Evolutionary conservation across 2,113 vertebrate genomes (phyloP).

Genomic region (Sinosuthora webbiana): DNA sequence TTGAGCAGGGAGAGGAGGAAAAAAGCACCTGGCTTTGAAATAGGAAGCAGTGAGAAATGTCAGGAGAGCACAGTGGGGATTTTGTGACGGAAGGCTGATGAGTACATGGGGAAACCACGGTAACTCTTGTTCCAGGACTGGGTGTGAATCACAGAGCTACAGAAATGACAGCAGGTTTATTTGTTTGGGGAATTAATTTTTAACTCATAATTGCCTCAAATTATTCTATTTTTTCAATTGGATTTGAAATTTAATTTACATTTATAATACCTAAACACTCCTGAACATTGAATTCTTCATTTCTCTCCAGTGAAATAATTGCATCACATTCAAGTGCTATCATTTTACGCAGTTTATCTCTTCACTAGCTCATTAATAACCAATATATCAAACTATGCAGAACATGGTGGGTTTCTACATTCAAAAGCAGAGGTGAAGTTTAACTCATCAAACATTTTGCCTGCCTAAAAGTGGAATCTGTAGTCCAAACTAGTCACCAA

Average conservation of each 20-base stretch:
- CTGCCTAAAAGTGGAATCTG: background rate
- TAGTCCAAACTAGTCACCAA: background rate
- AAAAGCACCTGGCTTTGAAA: background rate
- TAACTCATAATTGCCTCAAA: background rate
- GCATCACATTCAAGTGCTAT: background rate
- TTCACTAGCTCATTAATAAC: background rate
- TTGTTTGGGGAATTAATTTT: constrained; percentile 9
- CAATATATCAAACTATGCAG: background rate
- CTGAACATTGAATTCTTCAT: background rate
- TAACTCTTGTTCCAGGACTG: background rate
- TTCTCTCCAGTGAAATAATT: constrained; percentile 1
- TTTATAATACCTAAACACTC: background rate
- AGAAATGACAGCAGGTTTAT: background rate
- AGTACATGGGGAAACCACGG: background rate
- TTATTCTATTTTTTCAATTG: background rate
- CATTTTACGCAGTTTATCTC: background rate
- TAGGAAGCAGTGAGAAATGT: background rate
- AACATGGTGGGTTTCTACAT: background rate
- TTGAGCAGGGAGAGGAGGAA: background rate
- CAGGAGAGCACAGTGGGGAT: rapidly evolving
- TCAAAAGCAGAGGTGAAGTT: background rate
- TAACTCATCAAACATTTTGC: background rate
- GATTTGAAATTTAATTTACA: constrained; percentile 15
- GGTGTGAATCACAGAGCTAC: background rate
- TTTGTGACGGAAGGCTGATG: background rate